Evolutionary conservation across 2,888 invertebrate genomes (phyloP), one percentile per base, ranked within the genome.

Genomic region (Oligia latruncula): DNA sequence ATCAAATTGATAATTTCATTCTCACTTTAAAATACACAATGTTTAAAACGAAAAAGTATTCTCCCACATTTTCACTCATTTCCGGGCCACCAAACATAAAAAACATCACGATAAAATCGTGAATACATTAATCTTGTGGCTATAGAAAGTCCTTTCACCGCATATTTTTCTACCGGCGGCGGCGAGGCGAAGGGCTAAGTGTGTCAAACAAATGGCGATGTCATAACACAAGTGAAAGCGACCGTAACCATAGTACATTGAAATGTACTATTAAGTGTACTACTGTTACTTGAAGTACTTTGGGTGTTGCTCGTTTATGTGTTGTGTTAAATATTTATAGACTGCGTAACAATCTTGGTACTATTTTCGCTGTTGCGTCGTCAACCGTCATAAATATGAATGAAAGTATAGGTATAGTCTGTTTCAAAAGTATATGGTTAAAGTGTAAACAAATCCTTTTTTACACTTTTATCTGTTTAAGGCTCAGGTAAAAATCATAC

Each of bases 191-290:
- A 93, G 93, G 93, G 92, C 90, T 88, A 84, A 91, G 93, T 94
- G 83, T 93, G 94, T 94, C 94, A 94, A 90, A 89, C 87, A 77
- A 87, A 87, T 78, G 79, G 74, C 85, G 81, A 75, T 71, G 84
- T 88, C 91, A 92, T 91, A 92, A 90, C 87, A 86, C 67, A 87
- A 93, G 93, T 92, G 94, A 93, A 93, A 94, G 94, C 88, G 86
- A 60, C 74, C 71, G 43, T 71, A 75, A 78, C 82, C 68, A 66
- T 74, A 40, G 82, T 76, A 75, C 83, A 71, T 85, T 87, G 74
- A 73, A 82, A 83, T 80, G 78, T 83, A 85, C 83, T 67, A 82
- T 82, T 82, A 64, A 78, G 58, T 49, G 35, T 43, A 46, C 13
- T 49, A 58, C n/a, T 40, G 29, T 58, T 84, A 82, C 74, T 67